Evolutionary conservation across 2,113 vertebrate species (phyloP).

Genomic region (Octodon degus): DNA sequence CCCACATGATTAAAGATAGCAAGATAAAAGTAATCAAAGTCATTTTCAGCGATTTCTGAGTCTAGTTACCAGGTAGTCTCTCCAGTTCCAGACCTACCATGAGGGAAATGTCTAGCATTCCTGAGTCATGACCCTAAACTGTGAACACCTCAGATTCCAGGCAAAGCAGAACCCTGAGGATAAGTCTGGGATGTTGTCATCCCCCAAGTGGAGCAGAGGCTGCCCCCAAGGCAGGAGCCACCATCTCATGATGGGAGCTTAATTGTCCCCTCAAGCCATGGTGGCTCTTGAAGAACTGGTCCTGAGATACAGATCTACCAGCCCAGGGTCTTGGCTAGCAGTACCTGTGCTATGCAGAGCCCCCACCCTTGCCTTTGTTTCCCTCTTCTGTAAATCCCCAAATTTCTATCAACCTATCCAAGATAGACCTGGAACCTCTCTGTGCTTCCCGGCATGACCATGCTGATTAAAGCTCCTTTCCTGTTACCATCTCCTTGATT

Average conservation of each 20-base stretch:
- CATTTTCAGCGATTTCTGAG: neutral
- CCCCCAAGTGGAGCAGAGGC: neutral
- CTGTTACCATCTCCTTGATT: neutral
- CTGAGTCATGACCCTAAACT: neutral
- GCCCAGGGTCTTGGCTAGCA: neutral
- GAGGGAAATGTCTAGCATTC: neutral
- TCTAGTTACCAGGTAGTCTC: neutral
- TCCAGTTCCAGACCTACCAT: neutral
- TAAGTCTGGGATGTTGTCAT: neutral
- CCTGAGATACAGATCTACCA: neutral
- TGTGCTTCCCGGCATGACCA: neutral
- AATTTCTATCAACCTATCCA: neutral
- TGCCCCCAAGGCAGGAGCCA: neutral
- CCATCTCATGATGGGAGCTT: neutral
- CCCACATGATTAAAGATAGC: neutral
- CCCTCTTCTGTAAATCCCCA: neutral
- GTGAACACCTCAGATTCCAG: neutral
- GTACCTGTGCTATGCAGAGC: neutral
- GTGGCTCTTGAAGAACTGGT: neutral
- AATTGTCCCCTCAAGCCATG: neutral
- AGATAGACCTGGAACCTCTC: neutral
- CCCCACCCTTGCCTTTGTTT: neutral
- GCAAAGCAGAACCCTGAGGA: neutral
- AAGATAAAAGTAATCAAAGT: neutral
- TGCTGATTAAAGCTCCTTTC: neutral